These are phyloP conservation scores for Sebastes nivosus DNA, from an alignment of 2,797 vertebrate genomes.

Conservation along the genomic window DNA sequence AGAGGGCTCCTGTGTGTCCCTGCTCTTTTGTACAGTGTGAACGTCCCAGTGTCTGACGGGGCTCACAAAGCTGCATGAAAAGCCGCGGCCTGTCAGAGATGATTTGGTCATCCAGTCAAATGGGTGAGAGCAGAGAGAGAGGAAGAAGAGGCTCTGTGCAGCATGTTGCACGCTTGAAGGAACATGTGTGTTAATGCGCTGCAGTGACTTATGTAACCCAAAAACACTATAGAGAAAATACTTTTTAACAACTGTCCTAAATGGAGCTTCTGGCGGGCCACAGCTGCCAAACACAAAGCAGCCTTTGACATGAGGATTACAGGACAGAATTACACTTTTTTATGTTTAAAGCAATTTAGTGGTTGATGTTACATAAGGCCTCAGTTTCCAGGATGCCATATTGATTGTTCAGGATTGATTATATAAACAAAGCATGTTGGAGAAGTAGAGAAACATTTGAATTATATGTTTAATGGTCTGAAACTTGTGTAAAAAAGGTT, in stretches of 20 bases:
- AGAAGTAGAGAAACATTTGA: background rate
- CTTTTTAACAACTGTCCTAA: background rate
- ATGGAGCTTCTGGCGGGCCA: background rate
- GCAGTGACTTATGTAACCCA: constrained; percentile 74
- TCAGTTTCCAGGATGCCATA: constrained; percentile 7
- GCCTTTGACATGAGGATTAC: background rate
- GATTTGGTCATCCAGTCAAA: constrained; percentile 52
- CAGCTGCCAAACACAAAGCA: background rate
- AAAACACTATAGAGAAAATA: background rate
- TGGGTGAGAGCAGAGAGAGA: constrained; percentile 21
- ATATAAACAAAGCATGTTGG: background rate
- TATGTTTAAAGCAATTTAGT: background rate
- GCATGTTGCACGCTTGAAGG: constrained; percentile 63
- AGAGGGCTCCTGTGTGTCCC: constrained; percentile 46
- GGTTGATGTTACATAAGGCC: constrained; percentile 34
- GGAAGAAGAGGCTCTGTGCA: constrained; percentile 41
- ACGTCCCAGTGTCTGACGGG: constrained; percentile 14
- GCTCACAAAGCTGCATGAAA: constrained; percentile 36
- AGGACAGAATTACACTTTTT: background rate
- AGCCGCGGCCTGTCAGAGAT: constrained; percentile 58
- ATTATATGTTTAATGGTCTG: background rate
- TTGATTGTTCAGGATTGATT: constrained; percentile 13
- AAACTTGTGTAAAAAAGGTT: background rate
- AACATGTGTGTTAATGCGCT: constrained; percentile 74
- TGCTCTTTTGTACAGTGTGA: constrained; percentile 47